Conservation (phyloP, 2,797 vertebrate species). For the Ctenochaetus hawaiiensis region DNA sequence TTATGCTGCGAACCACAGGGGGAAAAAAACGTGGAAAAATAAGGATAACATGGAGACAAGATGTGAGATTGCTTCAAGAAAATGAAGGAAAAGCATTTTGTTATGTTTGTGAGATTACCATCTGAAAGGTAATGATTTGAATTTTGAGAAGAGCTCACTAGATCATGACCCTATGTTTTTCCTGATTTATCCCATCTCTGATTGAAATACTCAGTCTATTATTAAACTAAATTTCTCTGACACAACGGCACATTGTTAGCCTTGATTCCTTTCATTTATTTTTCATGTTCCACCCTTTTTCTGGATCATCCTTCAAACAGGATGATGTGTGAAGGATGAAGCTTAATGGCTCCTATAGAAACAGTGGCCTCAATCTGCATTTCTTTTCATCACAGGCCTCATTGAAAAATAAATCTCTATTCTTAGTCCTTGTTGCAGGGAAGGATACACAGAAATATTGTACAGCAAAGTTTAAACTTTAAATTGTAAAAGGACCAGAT, state of each 20-base stretch:
- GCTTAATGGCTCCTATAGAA: conserved; percentile 72
- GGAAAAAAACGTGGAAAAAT: conserved; percentile 7
- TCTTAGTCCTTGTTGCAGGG: conserved; percentile 45
- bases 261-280: conserved; percentile 58
- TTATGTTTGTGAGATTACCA: conserved; percentile 2
- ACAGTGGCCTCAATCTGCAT: conserved; percentile 69
- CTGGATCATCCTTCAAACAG: conserved; percentile 71
- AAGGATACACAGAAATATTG: neutral
- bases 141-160: neutral
- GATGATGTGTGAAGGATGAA: conserved; percentile 73
- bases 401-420: conserved; percentile 57
- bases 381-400: conserved; percentile 64
- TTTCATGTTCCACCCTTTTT: conserved; percentile 46
- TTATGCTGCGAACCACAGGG: conserved; percentile 25
- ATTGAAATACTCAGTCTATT: conserved; percentile 43
- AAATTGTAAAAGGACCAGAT: neutral
- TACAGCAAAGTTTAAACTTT: neutral
- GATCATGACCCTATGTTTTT: neutral
- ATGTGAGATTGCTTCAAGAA: neutral
- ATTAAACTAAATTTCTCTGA: conserved; percentile 28
- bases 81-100: conserved; percentile 14
- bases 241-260: conserved; percentile 28
- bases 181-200: neutral
- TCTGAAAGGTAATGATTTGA: conserved; percentile 26
- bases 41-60: conserved; percentile 19